A percentile compares a stretch with the other conserved stretches of the same genome.
Conservation (phyloP, 92 coral and sea anemone species). For the Bergia puertoricense region DNA sequence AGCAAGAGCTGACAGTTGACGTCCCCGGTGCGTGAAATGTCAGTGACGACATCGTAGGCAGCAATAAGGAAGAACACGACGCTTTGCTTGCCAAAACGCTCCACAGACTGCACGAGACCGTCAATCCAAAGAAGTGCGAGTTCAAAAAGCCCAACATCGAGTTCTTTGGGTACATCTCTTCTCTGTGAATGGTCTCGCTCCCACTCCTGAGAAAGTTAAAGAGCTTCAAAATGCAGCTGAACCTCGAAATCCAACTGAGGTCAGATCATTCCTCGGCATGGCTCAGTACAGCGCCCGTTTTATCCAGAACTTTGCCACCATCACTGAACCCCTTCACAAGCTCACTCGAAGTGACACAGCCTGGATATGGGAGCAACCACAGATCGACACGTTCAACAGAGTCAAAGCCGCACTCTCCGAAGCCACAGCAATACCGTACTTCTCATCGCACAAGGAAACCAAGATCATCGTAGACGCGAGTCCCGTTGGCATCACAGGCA, state of each 20-base stretch:
- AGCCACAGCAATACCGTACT: background rate
- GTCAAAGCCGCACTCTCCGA: background rate
- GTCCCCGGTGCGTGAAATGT: constrained; percentile 32
- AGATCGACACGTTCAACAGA: background rate
- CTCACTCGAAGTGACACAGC: constrained; percentile 18
- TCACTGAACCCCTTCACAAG: constrained; percentile 11
- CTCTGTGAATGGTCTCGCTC: constrained; percentile 15
- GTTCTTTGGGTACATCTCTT: constrained; percentile 40
- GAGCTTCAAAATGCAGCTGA: constrained; percentile 18
- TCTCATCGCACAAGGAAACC: background rate
- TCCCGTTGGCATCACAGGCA: constrained; percentile 43
- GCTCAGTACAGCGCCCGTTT: constrained; percentile 29
- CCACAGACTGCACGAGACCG: constrained; percentile 12
- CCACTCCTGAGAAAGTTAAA: constrained; percentile 29
- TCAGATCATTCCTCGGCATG: constrained; percentile 31
- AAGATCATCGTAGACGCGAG: constrained; percentile 35
- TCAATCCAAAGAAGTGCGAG: constrained; percentile 27
- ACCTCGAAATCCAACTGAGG: constrained; percentile 21
- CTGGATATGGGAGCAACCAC: constrained; percentile 30
- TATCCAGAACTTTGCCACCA: constrained; percentile 32
- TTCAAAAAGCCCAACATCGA: constrained; percentile 24
- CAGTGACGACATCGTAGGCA: constrained; percentile 32
- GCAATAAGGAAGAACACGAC: constrained; percentile 9
- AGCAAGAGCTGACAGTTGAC: constrained; percentile 12
- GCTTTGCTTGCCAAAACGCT: constrained; percentile 8